Base-by-base conservation (phyloP, 2,888 invertebrate species). In the Hoplodrina ambigua region DNA sequence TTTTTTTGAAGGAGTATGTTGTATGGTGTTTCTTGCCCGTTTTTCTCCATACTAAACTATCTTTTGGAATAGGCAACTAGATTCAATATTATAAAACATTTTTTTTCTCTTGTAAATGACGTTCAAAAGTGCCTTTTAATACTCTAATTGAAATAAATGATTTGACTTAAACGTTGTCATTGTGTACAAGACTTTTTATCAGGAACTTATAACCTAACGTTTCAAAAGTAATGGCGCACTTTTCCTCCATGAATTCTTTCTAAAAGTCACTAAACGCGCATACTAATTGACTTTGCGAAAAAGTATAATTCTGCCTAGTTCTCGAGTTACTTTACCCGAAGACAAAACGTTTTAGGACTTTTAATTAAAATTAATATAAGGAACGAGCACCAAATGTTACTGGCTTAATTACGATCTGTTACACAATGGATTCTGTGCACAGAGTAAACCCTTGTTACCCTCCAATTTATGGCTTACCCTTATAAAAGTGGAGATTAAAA, bases 371-470 rank as follows among this genome's bases (percentile, higher is more conserved):
- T 81, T 79, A 85, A 80, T 77, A 78, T 82, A 78, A 82, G 65
- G 74, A 73, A 75, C 78, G 84, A 71, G 76, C 61, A 71, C 81
- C 81, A 79, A 84, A 85, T 83, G 80, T 83, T 85, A 77, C 82
- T 80, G 84, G 78, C 80, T 79, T 84, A 85, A 82, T 86, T 83
- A 79, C 79, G 81, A 85, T 82, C 79, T 80, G 85, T 67, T 72
- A 74, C 69, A 77, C 75, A 78, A 76, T 72, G 82, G 72, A 69
- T 81, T 72, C 67, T 66, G 77, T 76, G 76, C 73, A 74, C 72
- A 72, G 79, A 17, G 68, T 62, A 84, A 85, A 85, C 87, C 87
- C 84, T 83, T 87, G 83, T 86, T 85, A 80, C 84, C 69, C 76
- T 82, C 67, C 69, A 83, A 87, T 89, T 88, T 86, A 85, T 85